phyloP scores from a whole-genome alignment of 2,888 invertebrate genomes.

The Nomada hirtipes region DNA sequence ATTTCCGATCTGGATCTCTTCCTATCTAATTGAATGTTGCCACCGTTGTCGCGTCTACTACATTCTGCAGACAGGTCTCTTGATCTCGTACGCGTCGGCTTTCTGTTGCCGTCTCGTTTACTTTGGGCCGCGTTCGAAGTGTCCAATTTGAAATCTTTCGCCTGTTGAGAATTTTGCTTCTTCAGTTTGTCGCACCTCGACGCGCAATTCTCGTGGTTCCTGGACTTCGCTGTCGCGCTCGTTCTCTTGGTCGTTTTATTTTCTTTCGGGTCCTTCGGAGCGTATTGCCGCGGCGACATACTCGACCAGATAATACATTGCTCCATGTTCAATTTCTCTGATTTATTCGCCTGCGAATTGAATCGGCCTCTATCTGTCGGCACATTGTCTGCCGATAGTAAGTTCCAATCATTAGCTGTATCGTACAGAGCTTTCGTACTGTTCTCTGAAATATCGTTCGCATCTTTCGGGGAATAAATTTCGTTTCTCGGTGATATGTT shows the following conservation, averaged over 20 bases:
- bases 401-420: too few species aligned
- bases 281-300: neutral
- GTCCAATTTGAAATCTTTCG: slow-evolving; percentile 20
- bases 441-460: too few species aligned
- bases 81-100: neutral
- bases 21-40: slow-evolving; percentile 27
- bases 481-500: neutral
- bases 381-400: neutral
- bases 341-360: neutral
- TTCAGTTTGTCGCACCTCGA: slow-evolving; percentile 7
- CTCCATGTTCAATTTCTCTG: neutral
- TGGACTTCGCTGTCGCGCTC: slow-evolving; percentile 1
- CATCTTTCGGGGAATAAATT: neutral
- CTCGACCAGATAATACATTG: neutral
- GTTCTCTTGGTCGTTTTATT: slow-evolving; percentile 4
- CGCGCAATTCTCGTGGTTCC: slow-evolving; percentile 30
- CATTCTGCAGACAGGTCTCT: slow-evolving; percentile 31
- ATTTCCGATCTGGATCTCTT: slow-evolving; percentile 71
- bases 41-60: neutral
- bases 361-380: neutral
- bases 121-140: neutral
- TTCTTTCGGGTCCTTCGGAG: neutral
- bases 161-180: neutral
- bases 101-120: slow-evolving; percentile 40
- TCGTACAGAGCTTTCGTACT: too few species aligned